A percentile compares a stretch with the other conserved stretches of the same genome.
Evolutionary conservation across 2,797 vertebrate genomes (phyloP).

Genomic region (Emydoidea blandingii): DNA sequence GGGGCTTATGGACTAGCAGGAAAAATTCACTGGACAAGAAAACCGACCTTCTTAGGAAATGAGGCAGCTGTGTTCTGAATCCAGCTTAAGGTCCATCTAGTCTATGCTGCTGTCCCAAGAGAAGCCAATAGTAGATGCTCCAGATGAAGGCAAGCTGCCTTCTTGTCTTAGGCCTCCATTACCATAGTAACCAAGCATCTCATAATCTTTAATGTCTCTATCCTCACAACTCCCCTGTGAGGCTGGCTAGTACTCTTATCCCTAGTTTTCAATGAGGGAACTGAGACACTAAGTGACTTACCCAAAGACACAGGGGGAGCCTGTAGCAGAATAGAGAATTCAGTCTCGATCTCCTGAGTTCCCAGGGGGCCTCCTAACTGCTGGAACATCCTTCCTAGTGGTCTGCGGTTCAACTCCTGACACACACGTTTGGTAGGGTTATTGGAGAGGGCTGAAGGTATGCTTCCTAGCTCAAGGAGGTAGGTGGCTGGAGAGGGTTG

Average conservation of each 20-base stretch:
- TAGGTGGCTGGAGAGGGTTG: no score
- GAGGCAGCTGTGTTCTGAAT: rapidly evolving
- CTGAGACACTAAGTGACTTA: background rate
- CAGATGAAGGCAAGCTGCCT: background rate
- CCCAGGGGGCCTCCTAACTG: background rate
- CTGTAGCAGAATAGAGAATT: background rate
- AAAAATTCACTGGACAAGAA: background rate
- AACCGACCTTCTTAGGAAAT: background rate
- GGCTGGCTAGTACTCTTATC: background rate
- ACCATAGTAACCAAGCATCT: background rate
- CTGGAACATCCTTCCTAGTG: background rate
- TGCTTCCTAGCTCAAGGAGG: no score
- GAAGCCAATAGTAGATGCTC: background rate
- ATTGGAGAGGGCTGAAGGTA: no score
- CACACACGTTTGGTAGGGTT: background rate
- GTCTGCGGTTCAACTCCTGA: background rate
- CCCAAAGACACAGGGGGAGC: background rate
- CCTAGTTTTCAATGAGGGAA: background rate
- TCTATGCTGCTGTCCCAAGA: background rate
- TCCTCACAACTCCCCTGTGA: no score
- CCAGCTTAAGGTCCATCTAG: no score
- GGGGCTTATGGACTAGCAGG: background rate
- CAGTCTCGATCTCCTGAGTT: background rate
- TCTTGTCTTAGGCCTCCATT: background rate
- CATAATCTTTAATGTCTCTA: background rate